Percentiles rank a stretch among this genome's conserved stretches.
phyloP scores from a whole-genome alignment of 1,140 invertebrate genomes.

The Adoxophyes honmai region DNA sequence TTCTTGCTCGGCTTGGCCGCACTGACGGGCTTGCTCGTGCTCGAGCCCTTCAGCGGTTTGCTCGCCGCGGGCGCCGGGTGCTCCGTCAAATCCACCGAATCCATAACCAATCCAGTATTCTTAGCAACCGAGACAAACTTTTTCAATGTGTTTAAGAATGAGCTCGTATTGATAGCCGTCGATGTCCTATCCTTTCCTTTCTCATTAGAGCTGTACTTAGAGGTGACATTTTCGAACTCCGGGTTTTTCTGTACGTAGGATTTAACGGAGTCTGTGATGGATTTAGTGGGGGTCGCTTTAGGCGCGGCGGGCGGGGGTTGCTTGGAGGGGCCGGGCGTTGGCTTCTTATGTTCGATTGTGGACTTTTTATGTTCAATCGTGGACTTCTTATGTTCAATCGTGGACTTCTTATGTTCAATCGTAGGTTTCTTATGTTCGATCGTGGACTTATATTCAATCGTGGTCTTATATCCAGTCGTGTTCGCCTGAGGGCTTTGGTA shows the following conservation, averaged over 20 bases:
- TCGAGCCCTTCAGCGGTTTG: not conserved
- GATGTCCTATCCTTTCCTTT: not conserved
- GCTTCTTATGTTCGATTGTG: not conserved
- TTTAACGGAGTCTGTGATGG: not conserved
- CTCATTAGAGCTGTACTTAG: not conserved
- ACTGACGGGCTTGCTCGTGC: not conserved
- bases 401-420: too few species aligned
- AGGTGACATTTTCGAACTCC: not conserved
- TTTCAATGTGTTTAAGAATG: not conserved
- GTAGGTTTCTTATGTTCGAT: not conserved
- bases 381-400: too few species aligned
- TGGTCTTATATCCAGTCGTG: too few species aligned
- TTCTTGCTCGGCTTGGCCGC: not conserved
- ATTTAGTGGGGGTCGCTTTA: not conserved
- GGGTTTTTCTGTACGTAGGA: not conserved
- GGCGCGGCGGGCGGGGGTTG: not conserved
- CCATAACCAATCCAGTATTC: not conserved
- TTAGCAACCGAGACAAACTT: not conserved
- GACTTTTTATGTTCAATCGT: too few species aligned
- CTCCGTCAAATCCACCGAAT: constrained; percentile 5
- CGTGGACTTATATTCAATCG: too few species aligned
- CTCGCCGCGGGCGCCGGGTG: not conserved
- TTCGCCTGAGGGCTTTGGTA: not conserved
- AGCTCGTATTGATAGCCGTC: too few species aligned
- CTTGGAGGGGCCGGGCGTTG: not conserved